These are phyloP conservation scores for Pollenia griseotomentosa DNA, from an alignment of 2,888 invertebrate genomes.

Conservation along the genomic window DNA sequence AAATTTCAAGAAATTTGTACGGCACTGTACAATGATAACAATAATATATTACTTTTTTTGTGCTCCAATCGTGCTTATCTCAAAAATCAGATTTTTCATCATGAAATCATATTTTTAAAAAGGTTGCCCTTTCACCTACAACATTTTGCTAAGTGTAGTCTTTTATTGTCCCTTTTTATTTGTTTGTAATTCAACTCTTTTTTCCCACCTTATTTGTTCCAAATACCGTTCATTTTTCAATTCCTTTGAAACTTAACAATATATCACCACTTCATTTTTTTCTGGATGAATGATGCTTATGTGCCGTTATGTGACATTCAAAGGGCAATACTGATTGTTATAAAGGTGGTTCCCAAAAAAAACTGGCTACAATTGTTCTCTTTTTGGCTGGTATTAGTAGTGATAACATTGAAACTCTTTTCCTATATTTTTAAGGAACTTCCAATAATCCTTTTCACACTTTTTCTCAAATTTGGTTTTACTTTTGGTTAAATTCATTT, in stretches of 20 bases:
- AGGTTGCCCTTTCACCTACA: too few relatives aligned
- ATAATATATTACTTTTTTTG: too few relatives aligned
- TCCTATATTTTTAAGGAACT: constrained; percentile 66
- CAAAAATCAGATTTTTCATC: background rate
- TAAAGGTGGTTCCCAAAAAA: constrained; percentile 67
- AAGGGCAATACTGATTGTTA: constrained; percentile 1
- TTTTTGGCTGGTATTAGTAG: background rate
- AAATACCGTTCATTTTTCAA: constrained; percentile 50
- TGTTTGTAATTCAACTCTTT: constrained; percentile 69
- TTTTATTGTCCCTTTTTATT: background rate
- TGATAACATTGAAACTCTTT: constrained; percentile 62
- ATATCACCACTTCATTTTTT: constrained; percentile 58
- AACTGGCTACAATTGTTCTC: constrained; percentile 47
- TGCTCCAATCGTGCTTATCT: too few relatives aligned
- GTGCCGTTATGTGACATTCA: constrained; percentile 65
- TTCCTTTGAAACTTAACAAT: constrained; percentile 49
- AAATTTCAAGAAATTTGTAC: too few relatives aligned
- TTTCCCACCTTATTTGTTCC: constrained; percentile 65
- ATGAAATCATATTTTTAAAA: background rate
- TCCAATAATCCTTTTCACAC: constrained; percentile 67
- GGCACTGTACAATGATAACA: too few relatives aligned
- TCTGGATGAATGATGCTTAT: constrained; percentile 1
- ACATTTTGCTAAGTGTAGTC: constrained; percentile 25
- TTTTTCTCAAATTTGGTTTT: constrained; percentile 34
- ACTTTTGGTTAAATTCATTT: constrained; percentile 1